A percentile compares a stretch with the other conserved stretches of the same genome.
Conservation (phyloP, 2,797 vertebrate species). For the Malacoraja senta region DNA sequence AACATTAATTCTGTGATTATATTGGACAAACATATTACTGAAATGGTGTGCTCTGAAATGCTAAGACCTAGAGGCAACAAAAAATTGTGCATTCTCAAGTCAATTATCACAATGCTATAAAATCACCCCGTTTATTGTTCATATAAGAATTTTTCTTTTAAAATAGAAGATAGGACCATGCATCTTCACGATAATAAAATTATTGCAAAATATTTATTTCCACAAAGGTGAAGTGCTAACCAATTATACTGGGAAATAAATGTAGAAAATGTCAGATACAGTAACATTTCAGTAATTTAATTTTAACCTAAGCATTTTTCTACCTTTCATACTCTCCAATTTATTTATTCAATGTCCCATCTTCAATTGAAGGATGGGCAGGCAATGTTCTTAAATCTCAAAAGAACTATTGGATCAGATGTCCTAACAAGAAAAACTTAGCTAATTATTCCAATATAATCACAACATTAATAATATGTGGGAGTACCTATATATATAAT, state of each 20-base stretch:
- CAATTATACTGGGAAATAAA: background rate
- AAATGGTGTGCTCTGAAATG: too few relatives aligned
- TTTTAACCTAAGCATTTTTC: background rate
- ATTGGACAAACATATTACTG: too few relatives aligned
- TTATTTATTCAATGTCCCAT: background rate
- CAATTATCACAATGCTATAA: too few relatives aligned
- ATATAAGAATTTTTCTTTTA: too few relatives aligned
- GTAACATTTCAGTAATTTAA: background rate
- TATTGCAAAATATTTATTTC: background rate
- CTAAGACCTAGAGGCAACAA: too few relatives aligned
- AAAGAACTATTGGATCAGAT: background rate
- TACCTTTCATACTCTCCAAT: background rate
- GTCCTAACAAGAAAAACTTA: background rate
- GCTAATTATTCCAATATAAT: background rate
- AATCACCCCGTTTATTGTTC: too few relatives aligned
- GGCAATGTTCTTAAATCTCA: background rate
- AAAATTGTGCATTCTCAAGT: too few relatives aligned
- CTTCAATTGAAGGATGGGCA: background rate
- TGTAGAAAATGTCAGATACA: background rate
- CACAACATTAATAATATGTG: too few relatives aligned
- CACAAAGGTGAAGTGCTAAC: background rate
- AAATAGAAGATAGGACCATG: background rate
- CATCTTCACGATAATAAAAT: background rate
- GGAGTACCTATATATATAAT: too few relatives aligned
- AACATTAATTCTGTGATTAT: background rate